Evolutionary conservation across 2,888 invertebrate genomes (phyloP).

Genomic region (Charanyca ferruginea): DNA sequence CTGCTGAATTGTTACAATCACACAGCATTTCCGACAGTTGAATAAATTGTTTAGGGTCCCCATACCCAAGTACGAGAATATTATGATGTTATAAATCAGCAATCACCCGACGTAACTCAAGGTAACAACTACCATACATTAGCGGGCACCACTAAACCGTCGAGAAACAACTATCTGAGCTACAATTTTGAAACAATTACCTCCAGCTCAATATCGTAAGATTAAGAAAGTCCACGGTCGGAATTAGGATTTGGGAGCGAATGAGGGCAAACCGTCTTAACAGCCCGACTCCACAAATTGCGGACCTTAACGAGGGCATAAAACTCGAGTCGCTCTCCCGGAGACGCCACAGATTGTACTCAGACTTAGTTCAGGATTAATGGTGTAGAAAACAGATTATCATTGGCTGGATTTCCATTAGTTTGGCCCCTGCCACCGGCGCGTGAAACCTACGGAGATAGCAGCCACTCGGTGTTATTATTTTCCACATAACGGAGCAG

Average conservation of each 20-base stretch:
- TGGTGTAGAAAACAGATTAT: constrained; percentile 92
- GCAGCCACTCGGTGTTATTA: constrained; percentile 88
- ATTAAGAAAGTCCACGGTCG: constrained; percentile 90
- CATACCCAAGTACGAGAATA: background rate
- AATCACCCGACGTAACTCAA: constrained; percentile 45
- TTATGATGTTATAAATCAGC: constrained; percentile 32
- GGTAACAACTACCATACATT: constrained; percentile 56
- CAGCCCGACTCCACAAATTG: constrained; percentile 91
- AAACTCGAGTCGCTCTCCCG: constrained; percentile 88
- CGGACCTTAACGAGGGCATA: constrained; percentile 91
- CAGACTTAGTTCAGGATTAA: constrained; percentile 91
- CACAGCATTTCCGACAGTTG: background rate
- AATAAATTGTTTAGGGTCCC: background rate
- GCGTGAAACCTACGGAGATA: constrained; percentile 89
- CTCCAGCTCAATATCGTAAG: constrained; percentile 89
- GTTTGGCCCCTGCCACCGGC: constrained; percentile 89
- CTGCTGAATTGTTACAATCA: background rate
- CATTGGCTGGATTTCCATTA: constrained; percentile 91
- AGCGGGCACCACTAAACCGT: constrained; percentile 50
- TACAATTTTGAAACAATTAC: constrained; percentile 91
- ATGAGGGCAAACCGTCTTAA: constrained; percentile 87
- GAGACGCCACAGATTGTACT: constrained; percentile 90
- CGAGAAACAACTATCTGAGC: constrained; percentile 76
- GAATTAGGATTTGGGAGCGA: constrained; percentile 88
- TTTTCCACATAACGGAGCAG: constrained; percentile 90